phyloP scores from a whole-genome alignment of 2,888 invertebrate genomes.

The Hypselothyrea guttata region DNA sequence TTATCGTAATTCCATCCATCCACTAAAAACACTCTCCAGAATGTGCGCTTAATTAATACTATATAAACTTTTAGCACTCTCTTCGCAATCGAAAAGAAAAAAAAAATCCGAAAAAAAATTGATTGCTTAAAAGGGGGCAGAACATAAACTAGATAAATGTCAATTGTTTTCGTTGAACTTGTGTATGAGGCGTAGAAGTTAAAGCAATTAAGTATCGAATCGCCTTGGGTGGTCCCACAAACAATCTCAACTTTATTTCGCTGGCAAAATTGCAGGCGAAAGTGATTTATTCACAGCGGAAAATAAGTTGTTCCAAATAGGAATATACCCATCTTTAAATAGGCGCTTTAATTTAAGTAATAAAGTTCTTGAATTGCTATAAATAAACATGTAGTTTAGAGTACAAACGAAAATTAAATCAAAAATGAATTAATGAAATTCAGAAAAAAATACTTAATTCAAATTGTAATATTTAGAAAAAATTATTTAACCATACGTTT shows the following conservation, averaged over 20 bases:
- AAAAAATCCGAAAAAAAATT: background rate
- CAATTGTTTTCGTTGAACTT: slow-evolving; percentile 32
- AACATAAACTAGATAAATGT: slow-evolving; percentile 51
- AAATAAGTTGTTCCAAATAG: no score
- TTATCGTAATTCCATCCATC: background rate
- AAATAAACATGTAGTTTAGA: no score
- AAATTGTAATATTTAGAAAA: no score
- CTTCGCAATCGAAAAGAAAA: slow-evolving; percentile 33
- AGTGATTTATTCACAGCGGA: no score
- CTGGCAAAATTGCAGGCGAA: background rate
- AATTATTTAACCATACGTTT: no score
- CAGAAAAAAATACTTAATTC: no score
- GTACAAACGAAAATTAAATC: no score
- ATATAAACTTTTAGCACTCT: slow-evolving; percentile 36
- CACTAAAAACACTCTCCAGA: background rate
- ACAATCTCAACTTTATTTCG: background rate
- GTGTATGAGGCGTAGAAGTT: no score
- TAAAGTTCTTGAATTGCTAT: no score
- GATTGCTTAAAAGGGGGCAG: background rate
- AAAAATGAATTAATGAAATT: no score
- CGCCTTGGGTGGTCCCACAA: slow-evolving; percentile 12
- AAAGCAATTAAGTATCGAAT: slow-evolving; percentile 28
- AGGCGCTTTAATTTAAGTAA: no score
- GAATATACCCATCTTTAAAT: no score
- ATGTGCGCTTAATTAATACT: slow-evolving; percentile 50